phyloP scores from a whole-genome alignment of 2,113 vertebrate genomes.

The Oryzias curvinotus region DNA sequence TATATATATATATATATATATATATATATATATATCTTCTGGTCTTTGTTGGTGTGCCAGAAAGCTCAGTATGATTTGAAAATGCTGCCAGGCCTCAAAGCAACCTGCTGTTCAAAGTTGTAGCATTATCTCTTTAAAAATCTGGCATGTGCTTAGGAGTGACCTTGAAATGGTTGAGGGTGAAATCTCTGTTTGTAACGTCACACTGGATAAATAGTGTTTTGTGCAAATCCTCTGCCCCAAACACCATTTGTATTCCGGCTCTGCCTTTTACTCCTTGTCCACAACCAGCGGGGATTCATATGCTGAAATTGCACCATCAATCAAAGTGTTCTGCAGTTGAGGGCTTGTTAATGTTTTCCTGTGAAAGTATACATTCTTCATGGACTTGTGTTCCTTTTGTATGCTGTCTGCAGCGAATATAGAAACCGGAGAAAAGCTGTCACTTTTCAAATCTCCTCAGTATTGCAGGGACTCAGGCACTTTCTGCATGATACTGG shows the following conservation, averaged over 20 bases:
- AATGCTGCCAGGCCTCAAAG: neutral
- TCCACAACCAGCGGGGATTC: slow-evolving; percentile 40
- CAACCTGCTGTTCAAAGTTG: neutral
- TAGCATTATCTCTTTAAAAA: neutral
- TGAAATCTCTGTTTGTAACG: slow-evolving; percentile 17
- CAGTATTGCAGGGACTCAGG: slow-evolving; percentile 4
- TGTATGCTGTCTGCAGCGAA: slow-evolving; percentile 17
- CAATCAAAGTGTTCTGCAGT: slow-evolving; percentile 51
- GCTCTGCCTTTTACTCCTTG: slow-evolving; percentile 52
- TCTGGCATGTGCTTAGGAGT: neutral
- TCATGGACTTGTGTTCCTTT: slow-evolving; percentile 28
- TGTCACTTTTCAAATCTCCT: slow-evolving; percentile 31
- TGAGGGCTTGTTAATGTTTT: slow-evolving; percentile 52
- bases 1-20: too few relatives aligned
- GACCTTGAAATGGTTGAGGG: slow-evolving; percentile 7
- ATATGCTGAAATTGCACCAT: slow-evolving; percentile 54
- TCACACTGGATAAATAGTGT: slow-evolving; percentile 23
- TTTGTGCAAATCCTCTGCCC: slow-evolving; percentile 11
- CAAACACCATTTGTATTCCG: slow-evolving; percentile 46
- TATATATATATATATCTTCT: too few relatives aligned
- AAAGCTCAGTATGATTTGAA: neutral
- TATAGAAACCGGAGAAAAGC: slow-evolving; percentile 24
- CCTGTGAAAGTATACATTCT: slow-evolving; percentile 42
- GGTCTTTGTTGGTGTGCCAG: neutral
- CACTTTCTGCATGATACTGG: slow-evolving; percentile 9